Conservation (phyloP, 1,140 invertebrate species). For the Drosophila orena region DNA sequence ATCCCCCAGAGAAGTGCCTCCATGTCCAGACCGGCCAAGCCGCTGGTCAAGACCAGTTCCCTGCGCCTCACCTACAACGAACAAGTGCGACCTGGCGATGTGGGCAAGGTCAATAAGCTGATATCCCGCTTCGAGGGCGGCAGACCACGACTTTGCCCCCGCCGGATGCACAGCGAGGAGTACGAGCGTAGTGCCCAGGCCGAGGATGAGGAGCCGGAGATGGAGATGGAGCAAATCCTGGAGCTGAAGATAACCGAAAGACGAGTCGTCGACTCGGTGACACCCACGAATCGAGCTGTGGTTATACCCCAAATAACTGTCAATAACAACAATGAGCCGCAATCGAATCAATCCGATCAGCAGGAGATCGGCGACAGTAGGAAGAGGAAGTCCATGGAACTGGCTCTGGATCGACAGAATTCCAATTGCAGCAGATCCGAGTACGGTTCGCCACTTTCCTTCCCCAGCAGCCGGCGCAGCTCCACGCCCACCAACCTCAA, state of each 20-base stretch:
- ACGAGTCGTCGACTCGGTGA: slow-evolving; percentile 19
- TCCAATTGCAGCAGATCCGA: slow-evolving; percentile 72
- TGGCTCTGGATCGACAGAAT: slow-evolving; percentile 57
- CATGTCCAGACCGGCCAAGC: slow-evolving; percentile 67
- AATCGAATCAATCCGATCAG: background rate
- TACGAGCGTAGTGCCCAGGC: slow-evolving; percentile 13
- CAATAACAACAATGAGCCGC: slow-evolving; percentile 31
- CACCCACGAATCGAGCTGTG: slow-evolving; percentile 46
- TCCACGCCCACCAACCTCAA: slow-evolving; percentile 45
- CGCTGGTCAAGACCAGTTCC: slow-evolving; percentile 77
- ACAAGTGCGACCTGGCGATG: slow-evolving; percentile 66
- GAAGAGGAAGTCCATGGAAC: slow-evolving; percentile 9
- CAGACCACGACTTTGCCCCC: slow-evolving; percentile 52
- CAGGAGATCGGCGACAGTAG: background rate
- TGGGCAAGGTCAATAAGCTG: slow-evolving; percentile 80
- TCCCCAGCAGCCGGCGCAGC: slow-evolving; percentile 52
- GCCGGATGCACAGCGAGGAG: slow-evolving; percentile 67
- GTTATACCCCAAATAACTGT: slow-evolving; percentile 65
- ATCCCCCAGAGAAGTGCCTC: slow-evolving; percentile 64
- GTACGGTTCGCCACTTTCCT: slow-evolving; percentile 64
- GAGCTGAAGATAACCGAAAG: slow-evolving; percentile 2
- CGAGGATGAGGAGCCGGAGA: slow-evolving; percentile 3
- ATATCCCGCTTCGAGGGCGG: slow-evolving; percentile 74
- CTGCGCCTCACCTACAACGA: slow-evolving; percentile 76
- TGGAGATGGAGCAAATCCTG: slow-evolving; percentile 1